Conservation (phyloP, 2,113 vertebrate species). For the Oostethus manadensis region DNA sequence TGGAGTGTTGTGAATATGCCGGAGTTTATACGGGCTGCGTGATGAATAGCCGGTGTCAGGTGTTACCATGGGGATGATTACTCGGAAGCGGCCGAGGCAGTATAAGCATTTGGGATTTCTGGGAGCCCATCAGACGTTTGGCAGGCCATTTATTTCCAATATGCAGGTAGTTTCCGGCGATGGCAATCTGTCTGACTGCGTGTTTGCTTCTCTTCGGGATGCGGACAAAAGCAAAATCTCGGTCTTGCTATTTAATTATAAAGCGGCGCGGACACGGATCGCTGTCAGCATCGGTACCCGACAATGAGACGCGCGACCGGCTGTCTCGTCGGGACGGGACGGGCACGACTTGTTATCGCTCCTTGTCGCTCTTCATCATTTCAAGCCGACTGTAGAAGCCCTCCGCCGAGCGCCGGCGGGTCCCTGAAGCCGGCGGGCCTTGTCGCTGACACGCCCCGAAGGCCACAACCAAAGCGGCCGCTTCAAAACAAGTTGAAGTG, state of each 20-base stretch:
- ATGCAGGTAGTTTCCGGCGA: constrained; percentile 64
- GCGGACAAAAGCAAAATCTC: constrained; percentile 33
- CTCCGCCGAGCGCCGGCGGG: constrained; percentile 30
- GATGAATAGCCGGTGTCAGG: constrained; percentile 73
- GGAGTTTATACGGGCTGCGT: constrained; percentile 62
- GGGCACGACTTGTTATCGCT: constrained; percentile 31
- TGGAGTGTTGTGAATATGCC: constrained; percentile 60
- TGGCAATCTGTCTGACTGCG: constrained; percentile 45
- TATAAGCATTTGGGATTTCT: constrained; percentile 68
- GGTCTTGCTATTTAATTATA: constrained; percentile 52
- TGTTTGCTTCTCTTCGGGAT: constrained; percentile 31
- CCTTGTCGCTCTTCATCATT: constrained; percentile 48
- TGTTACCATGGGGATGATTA: constrained; percentile 74
- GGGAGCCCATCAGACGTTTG: constrained; percentile 66
- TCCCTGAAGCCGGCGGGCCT: constrained; percentile 43
- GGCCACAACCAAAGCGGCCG: constrained; percentile 46
- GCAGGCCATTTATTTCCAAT: constrained; percentile 70
- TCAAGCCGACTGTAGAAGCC: constrained; percentile 39
- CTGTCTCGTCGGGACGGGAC: constrained; percentile 5
- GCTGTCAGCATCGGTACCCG: constrained; percentile 25
- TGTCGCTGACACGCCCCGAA: constrained; percentile 49
- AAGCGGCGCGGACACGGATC: constrained; percentile 28
- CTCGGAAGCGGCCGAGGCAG: constrained; percentile 65
- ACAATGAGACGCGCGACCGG: constrained; percentile 3
- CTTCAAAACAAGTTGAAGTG: constrained; percentile 53